These are phyloP conservation scores for Poecilia wingei DNA, from an alignment of 2,797 vertebrate species.

Conservation along the genomic window DNA sequence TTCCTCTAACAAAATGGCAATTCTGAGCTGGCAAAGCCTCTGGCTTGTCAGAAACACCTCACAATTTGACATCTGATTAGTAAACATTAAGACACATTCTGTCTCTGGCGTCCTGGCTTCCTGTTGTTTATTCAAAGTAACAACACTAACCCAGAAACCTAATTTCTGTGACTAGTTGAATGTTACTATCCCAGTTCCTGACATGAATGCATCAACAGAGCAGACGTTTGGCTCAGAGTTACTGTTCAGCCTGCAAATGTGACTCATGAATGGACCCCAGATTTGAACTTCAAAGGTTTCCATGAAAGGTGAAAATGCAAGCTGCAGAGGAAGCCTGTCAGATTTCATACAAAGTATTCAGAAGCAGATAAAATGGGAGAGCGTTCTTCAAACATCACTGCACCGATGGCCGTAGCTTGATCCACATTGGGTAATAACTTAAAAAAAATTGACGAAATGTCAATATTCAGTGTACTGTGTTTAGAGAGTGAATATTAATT, in stretches of 20 bases:
- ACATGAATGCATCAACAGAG: slow-evolving; percentile 37
- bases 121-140: slow-evolving; percentile 25
- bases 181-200: slow-evolving; percentile 13
- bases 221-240: slow-evolving; percentile 37
- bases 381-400: neutral
- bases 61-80: slow-evolving; percentile 8
- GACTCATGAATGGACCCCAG: slow-evolving; percentile 50
- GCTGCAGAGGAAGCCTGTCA: slow-evolving; percentile 20
- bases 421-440: neutral
- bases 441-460: neutral
- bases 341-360: slow-evolving; percentile 2
- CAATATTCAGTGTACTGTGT: neutral
- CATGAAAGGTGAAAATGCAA: slow-evolving; percentile 3
- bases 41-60: neutral
- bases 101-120: neutral
- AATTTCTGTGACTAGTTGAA: slow-evolving; percentile 40
- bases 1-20: neutral
- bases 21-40: slow-evolving; percentile 7
- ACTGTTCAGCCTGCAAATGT: slow-evolving; percentile 34
- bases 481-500: neutral
- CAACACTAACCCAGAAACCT: slow-evolving; percentile 59
- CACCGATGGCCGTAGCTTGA: neutral
- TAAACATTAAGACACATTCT: slow-evolving; percentile 11
- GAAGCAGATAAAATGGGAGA: neutral
- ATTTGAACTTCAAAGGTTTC: slow-evolving; percentile 49